Base-by-base conservation (phyloP, 2,113 vertebrate genomes). In the Aptenodytes patagonicus region DNA sequence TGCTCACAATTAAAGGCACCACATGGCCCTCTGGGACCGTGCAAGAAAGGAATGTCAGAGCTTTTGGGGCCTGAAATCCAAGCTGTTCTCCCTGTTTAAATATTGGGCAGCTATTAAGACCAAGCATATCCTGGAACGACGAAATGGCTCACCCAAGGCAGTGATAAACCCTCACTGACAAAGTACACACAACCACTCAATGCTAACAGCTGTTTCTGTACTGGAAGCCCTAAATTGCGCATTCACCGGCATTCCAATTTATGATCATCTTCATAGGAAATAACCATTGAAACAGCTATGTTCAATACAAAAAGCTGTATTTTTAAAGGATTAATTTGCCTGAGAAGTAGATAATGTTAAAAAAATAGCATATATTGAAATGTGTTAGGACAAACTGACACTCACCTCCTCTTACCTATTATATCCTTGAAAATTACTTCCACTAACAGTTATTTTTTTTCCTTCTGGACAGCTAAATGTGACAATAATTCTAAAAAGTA, bases 1-100 rank as follows among this genome's bases (percentile, higher is more conserved):
- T 97, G 96, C 94, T 97, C 95, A 96, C 97, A 96, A 95, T 98
- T 97, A 98, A 98, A 98, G 96, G 87, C 95, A 93, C 47, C 68
- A 91, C 85, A 76, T 73, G 71, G 57, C 61, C 76, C 95, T 95
- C 73, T 71, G 90, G 95, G 96, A 97, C 71, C 15, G 3, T 51
- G 87, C 69, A 44, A 92, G 92, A 93, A 97, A 97, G 91, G 89
- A 95, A 90, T 91, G 75, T 83, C 87, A 66, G 85, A 89, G 65
- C 77, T 94, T 97, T 65, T 20, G 20, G 57, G 38, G 40, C 71
- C 72, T 95, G 83, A 95, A 97, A 91, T 73, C 87, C 83, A 96
- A 97, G 68, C 76, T 88, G 40, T 31, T 88, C 40, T 92, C 46
- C 65, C 55, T 84, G 77, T 90, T 93, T 97, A 95, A 97, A 97